Evolutionary conservation across 2,113 vertebrate genomes (phyloP).

Genomic region (Diadophis punctatus): DNA sequence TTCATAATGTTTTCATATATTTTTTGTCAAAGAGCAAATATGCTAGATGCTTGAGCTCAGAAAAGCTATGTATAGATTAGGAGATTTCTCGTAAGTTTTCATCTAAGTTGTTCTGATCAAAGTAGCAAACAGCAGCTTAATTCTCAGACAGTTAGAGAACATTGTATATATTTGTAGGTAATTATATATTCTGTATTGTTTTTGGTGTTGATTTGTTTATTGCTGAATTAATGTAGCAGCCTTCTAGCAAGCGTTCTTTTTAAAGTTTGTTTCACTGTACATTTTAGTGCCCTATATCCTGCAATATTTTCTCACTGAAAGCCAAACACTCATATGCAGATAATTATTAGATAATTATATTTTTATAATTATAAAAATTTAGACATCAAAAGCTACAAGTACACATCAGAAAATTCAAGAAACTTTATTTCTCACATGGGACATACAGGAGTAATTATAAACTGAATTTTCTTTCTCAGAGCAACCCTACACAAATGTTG

Average conservation of each 20-base stretch:
- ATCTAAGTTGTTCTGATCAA: neutral
- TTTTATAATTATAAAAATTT: neutral
- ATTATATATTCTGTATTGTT: neutral
- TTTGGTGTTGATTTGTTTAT: too few relatives aligned
- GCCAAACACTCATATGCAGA: neutral
- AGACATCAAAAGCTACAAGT: neutral
- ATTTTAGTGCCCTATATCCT: neutral
- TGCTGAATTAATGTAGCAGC: neutral
- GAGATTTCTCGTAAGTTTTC: neutral
- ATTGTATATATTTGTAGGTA: neutral
- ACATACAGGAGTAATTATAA: conserved; percentile 24
- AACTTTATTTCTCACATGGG: conserved; percentile 1
- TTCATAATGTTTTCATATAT: neutral
- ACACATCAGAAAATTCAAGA: neutral
- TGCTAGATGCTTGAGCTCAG: neutral
- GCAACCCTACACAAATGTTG: conserved; percentile 56
- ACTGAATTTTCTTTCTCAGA: conserved; percentile 26
- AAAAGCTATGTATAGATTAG: neutral
- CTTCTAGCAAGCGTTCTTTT: neutral
- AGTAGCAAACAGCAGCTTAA: neutral
- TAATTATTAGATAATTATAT: neutral
- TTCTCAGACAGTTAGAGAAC: neutral
- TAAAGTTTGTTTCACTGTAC: neutral
- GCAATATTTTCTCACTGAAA: neutral
- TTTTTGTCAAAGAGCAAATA: neutral